Evolutionary conservation across 2,797 vertebrate species (phyloP), one percentile per base, ranked within the genome.

Genomic region (Amphiprion clarkii): DNA sequence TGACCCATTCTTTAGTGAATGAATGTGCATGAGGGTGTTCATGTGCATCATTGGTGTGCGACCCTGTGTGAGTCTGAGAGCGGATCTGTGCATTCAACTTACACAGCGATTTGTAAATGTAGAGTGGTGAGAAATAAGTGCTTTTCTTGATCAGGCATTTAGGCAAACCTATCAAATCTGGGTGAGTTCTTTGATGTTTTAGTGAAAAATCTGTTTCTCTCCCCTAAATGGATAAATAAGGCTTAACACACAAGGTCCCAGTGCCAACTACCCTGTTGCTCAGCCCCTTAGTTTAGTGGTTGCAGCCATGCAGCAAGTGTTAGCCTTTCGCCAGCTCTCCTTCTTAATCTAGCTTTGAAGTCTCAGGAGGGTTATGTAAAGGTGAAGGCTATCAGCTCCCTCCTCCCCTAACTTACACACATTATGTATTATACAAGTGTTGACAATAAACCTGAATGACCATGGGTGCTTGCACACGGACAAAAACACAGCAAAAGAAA

Each of bases 301-400:
- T 75, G 71, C 64, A 87, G 79, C 78, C 49, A 65, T 78, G 75
- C 87, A 75, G 69, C 71, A 62, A 88, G 81, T 68, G 67, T 86
- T 73, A 87, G 74, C 79, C 73, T 61, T 80, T 82, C 68, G 11
- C 73, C 82, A 63, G 81, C 55, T 81, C 74, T 73, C 44, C 71
- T 56, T 75, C 70, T 79, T 89, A 90, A 91, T 91, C 85, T 88
- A 36, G 5, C 89, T 93, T 93, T 91, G 92, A 93, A 92, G 91
- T 87, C 51, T 36, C 51, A 53, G 52, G 79, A 67, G 64, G 84
- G 88, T 90, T 90, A 85, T 33, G 39, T 70, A 70, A 92, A 92
- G 85, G 87, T 87, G 85, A 91, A 79, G 71, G 76, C 78, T 84
- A 71, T 87, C 81, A 82, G 74, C 78, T 81, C 67, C 80, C 51